phyloP scores from a whole-genome alignment of 2,888 invertebrate genomes.

The Abscondita cerata region DNA sequence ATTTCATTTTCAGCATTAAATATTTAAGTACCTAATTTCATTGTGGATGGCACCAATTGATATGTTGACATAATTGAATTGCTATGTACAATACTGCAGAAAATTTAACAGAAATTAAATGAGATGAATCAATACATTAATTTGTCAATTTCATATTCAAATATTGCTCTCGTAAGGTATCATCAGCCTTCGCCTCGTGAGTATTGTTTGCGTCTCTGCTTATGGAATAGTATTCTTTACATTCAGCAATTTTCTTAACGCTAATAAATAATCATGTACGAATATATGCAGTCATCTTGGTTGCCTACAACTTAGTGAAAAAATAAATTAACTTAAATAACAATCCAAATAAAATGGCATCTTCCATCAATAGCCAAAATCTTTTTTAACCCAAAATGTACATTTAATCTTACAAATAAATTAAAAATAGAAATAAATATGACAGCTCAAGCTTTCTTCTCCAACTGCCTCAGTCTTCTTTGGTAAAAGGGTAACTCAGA shows the following conservation, averaged over 20 bases:
- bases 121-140: not conserved
- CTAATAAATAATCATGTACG: constrained; percentile 17
- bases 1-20: constrained; percentile 32
- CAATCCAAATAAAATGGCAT: not conserved
- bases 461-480: constrained; percentile 64
- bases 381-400: constrained; percentile 16
- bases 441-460: constrained; percentile 48
- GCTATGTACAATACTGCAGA: constrained; percentile 21
- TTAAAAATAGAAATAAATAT: constrained; percentile 50
- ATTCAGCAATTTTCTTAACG: constrained; percentile 21
- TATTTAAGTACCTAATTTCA: constrained; percentile 39
- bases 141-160: constrained; percentile 7
- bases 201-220: constrained; percentile 50
- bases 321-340: constrained; percentile 34
- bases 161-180: constrained; percentile 20
- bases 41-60: constrained; percentile 42
- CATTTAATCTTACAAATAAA: constrained; percentile 21
- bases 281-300: constrained; percentile 35
- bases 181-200: constrained; percentile 58
- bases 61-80: constrained; percentile 34
- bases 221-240: constrained; percentile 39
- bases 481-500: constrained; percentile 64
- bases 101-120: constrained; percentile 14
- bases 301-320: constrained; percentile 29
- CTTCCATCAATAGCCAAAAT: constrained; percentile 1